Evolutionary conservation across 2,113 vertebrate genomes (phyloP).

Genomic region (Clinocottus analis): DNA sequence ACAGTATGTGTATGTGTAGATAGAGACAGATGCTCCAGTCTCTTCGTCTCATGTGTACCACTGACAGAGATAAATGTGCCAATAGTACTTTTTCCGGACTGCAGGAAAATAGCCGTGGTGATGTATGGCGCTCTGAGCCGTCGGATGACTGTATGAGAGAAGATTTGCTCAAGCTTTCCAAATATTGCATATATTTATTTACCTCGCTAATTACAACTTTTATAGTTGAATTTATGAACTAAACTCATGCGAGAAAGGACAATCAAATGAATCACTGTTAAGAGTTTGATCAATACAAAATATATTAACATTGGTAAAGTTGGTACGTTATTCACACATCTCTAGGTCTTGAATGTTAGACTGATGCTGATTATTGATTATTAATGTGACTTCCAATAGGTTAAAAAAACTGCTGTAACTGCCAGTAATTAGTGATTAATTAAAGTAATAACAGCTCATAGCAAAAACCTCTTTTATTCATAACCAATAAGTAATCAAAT

Average conservation of each 20-base stretch:
- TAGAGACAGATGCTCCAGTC: conserved; percentile 58
- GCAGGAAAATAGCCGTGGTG: conserved; percentile 28
- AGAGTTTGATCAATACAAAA: not conserved
- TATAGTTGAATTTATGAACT: not conserved
- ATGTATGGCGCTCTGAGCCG: conserved; percentile 9
- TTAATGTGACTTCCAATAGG: not conserved
- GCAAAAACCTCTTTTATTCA: not conserved
- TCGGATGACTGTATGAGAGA: conserved; percentile 9
- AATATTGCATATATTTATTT: not conserved
- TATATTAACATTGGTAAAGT: not conserved
- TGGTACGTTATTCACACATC: not conserved
- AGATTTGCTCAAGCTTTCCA: not conserved
- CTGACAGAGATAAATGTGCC: conserved; percentile 66
- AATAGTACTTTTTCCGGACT: conserved; percentile 38
- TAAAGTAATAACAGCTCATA: not conserved
- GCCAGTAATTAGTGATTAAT: no score
- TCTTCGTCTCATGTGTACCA: conserved; percentile 32
- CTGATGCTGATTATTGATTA: no score
- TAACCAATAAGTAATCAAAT: not conserved
- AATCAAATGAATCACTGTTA: not conserved
- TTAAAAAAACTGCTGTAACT: no score
- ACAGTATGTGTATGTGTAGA: conserved; percentile 48
- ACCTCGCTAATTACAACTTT: not conserved
- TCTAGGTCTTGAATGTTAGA: no score
- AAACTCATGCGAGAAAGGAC: not conserved